Evolutionary conservation across 2,888 invertebrate genomes (phyloP).

Genomic region (Patella caerulea): DNA sequence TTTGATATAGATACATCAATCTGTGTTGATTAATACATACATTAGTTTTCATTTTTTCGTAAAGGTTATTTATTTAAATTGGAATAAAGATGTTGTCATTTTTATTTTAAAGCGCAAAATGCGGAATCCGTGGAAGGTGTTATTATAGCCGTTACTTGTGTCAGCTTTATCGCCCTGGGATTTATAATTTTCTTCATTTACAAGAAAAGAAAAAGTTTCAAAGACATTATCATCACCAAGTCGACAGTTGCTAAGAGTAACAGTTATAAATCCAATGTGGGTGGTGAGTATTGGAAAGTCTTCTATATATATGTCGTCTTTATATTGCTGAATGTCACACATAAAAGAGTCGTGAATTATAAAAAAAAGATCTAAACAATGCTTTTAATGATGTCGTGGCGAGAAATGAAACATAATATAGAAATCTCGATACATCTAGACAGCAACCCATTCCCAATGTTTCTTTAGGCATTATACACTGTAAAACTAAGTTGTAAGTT

Average conservation of each 20-base stretch:
- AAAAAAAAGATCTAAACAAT: background rate
- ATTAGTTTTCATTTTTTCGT: too few relatives aligned
- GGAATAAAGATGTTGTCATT: too few relatives aligned
- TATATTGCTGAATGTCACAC: too few relatives aligned
- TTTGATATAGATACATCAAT: too few relatives aligned
- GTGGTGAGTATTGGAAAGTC: constrained; percentile 49
- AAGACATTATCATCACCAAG: constrained; percentile 63
- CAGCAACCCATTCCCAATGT: too few relatives aligned
- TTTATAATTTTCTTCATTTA: constrained; percentile 56
- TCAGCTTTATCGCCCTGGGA: constrained; percentile 50
- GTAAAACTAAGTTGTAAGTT: too few relatives aligned
- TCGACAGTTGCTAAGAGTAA: constrained; percentile 65
- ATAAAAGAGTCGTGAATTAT: too few relatives aligned
- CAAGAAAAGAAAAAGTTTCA: constrained; percentile 62
- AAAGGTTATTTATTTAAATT: too few relatives aligned
- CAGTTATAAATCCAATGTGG: constrained; percentile 66
- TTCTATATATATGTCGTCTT: too few relatives aligned
- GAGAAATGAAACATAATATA: background rate
- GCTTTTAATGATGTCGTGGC: background rate
- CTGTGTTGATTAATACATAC: too few relatives aligned
- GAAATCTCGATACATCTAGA: background rate
- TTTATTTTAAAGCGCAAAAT: constrained; percentile 21
- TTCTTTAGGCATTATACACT: too few relatives aligned
- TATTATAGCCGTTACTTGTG: constrained; percentile 51
- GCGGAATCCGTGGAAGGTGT: constrained; percentile 42